A percentile compares a stretch with the other conserved stretches of the same genome.
Evolutionary conservation across 2,888 invertebrate genomes (phyloP).

Genomic region (Drosophila subquinaria): DNA sequence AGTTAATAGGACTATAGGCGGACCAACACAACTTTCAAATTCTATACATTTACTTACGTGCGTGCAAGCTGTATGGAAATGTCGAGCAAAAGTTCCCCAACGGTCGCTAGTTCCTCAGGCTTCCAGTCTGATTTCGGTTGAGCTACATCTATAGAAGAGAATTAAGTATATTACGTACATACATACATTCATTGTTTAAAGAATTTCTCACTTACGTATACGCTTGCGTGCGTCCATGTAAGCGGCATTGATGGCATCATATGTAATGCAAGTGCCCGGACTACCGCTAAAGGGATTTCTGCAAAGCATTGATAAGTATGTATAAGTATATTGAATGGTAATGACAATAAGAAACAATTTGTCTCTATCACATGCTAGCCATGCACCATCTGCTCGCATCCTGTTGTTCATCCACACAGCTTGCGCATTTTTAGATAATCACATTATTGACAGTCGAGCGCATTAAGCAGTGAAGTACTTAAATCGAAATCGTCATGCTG

Average conservation of each 20-base stretch:
- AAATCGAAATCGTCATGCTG: constrained; percentile 22
- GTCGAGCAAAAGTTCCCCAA: constrained; percentile 94
- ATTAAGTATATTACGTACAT: background rate
- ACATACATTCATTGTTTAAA: background rate
- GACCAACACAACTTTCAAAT: constrained; percentile 68
- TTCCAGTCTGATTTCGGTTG: constrained; percentile 93
- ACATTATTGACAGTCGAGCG: constrained; percentile 78
- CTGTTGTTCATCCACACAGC: constrained; percentile 20
- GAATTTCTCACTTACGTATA: constrained; percentile 90
- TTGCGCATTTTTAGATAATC: constrained; percentile 76
- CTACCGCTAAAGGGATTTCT: constrained; percentile 87
- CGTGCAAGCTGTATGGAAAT: constrained; percentile 93
- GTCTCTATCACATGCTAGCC: constrained; percentile 75
- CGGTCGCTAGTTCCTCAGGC: constrained; percentile 93
- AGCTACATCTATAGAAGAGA: constrained; percentile 89
- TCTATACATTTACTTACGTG: constrained; percentile 88
- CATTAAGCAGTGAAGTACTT: constrained; percentile 36
- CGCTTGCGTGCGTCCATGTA: constrained; percentile 94
- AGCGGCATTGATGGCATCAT: constrained; percentile 95
- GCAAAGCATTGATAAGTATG: constrained; percentile 33
- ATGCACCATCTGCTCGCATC: constrained; percentile 22
- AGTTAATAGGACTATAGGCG: constrained; percentile 61
- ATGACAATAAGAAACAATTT: constrained; percentile 62
- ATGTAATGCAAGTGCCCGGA: constrained; percentile 92
- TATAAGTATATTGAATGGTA: constrained; percentile 40